Base-by-base conservation (phyloP, 2,888 invertebrate genomes). In the Folsomia candida region DNA sequence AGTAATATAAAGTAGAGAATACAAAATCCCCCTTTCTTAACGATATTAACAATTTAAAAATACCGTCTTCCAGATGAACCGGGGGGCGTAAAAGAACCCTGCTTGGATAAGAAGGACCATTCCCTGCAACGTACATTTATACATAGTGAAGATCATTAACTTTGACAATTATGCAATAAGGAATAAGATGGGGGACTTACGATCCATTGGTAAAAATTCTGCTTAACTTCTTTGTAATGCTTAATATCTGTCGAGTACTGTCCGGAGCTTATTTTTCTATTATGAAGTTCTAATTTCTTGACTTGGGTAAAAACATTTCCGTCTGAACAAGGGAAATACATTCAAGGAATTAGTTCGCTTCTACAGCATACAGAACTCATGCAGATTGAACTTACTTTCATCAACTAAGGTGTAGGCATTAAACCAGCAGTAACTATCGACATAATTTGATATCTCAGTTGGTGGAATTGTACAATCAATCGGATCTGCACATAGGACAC, bases 1-100 rank as follows among this genome's bases (percentile, higher is more conserved):
- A 90, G 9, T 47, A 47, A 47, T 47, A 47, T 47, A 11, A 47
- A 14, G 9, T n/a, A n/a, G n/a, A n/a, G n/a, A n/a, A n/a, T n/a
- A n/a, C n/a, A n/a, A n/a, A n/a, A n/a, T n/a, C n/a, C n/a, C n/a
- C n/a, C 9, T 11, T 47, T 47, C 9, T 11, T 47, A 11, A 47
- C 11, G 47, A 47, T 47, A 14, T 9, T 47, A 47, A 47, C n/a
- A n/a, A n/a, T n/a, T n/a, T n/a, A n/a, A n/a, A n/a, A n/a, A n/a
- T n/a, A n/a, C n/a, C n/a, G 6, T n/a, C 51, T 29, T 37, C 64
- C 64, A 64, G 24, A 64, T 47, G 26, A 26, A 64, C 4, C 64
- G 47, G 22, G 64, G 64, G 26, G 22, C 47, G 51, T 64, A 64
- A 26, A 64, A 64, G 2, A 18, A 20, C 2, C 24, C 64, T 18